phyloP scores from a whole-genome alignment of 1,140 invertebrate species.

The Anadara kagoshimensis region DNA sequence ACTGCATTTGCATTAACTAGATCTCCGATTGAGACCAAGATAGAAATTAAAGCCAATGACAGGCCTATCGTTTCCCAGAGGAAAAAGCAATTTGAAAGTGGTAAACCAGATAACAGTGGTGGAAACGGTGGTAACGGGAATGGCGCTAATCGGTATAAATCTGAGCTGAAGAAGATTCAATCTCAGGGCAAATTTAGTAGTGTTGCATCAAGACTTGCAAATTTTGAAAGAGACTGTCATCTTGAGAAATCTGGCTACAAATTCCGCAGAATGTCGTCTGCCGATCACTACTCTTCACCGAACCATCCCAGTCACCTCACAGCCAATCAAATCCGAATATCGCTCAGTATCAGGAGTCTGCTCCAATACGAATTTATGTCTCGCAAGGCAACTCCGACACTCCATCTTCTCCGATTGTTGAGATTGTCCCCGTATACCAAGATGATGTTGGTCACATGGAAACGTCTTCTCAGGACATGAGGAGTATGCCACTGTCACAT shows the following conservation, averaged over 20 bases:
- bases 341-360: conserved; percentile 29
- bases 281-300: conserved; percentile 26
- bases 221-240: conserved; percentile 59
- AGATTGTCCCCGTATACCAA: conserved; percentile 45
- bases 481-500: conserved; percentile 24
- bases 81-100: conserved; percentile 64
- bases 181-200: conserved; percentile 61
- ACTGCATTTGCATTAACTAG: conserved; percentile 62
- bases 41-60: conserved; percentile 54
- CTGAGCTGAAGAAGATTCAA: conserved; percentile 65
- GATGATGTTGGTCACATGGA: conserved; percentile 9
- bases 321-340: conserved; percentile 35
- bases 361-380: conserved; percentile 63
- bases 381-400: conserved; percentile 54
- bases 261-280: conserved; percentile 39
- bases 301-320: background rate
- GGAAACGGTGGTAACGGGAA: conserved; percentile 11
- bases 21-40: conserved; percentile 54
- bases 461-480: background rate
- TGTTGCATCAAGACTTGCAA: conserved; percentile 54
- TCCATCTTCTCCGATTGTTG: conserved; percentile 53
- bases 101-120: conserved; percentile 47
- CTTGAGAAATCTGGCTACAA: conserved; percentile 37
- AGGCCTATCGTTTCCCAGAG: conserved; percentile 56
- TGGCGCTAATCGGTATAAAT: conserved; percentile 52